Evolutionary conservation across 2,888 invertebrate species (phyloP).

Genomic region (Andrena dorsata): DNA sequence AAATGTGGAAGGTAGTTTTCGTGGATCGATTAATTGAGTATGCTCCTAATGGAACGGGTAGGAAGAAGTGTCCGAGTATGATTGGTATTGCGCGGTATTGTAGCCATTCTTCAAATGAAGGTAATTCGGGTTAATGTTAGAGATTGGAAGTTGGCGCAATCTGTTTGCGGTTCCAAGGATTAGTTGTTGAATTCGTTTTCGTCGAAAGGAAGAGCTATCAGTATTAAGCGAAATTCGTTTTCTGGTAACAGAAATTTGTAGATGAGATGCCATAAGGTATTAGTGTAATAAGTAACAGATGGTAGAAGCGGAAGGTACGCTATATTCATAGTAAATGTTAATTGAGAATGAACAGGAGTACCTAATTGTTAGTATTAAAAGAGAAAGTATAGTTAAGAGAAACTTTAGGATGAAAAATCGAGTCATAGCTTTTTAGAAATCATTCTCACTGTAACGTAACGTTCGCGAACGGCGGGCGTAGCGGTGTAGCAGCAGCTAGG

Average conservation of each 20-base stretch:
- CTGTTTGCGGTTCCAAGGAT: neutral
- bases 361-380: conserved; percentile 46
- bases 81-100: conserved; percentile 24
- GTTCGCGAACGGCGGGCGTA: conserved; percentile 20
- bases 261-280: conserved; percentile 57
- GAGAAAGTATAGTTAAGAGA: conserved; percentile 19
- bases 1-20: conserved; percentile 12
- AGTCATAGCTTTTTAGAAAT: conserved; percentile 50
- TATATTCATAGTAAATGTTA: conserved; percentile 30
- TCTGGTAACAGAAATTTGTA: conserved; percentile 44
- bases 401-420: conserved; percentile 35
- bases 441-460: conserved; percentile 24
- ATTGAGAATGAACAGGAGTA: conserved; percentile 34
- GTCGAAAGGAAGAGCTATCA: conserved; percentile 42
- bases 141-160: conserved; percentile 13
- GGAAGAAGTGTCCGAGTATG: conserved; percentile 21
- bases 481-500: conserved; percentile 31
- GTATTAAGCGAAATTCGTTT: conserved; percentile 52
- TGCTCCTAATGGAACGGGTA: conserved; percentile 33
- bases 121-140: neutral
- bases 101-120: neutral
- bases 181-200: conserved; percentile 28
- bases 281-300: conserved; percentile 36
- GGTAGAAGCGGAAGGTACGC: conserved; percentile 22
- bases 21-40: conserved; percentile 11